A percentile compares a stretch with the other conserved stretches of the same genome.
These are phyloP conservation scores for Euwallacea similis DNA, from an alignment of 1,140 invertebrate genomes.

Conservation along the genomic window DNA sequence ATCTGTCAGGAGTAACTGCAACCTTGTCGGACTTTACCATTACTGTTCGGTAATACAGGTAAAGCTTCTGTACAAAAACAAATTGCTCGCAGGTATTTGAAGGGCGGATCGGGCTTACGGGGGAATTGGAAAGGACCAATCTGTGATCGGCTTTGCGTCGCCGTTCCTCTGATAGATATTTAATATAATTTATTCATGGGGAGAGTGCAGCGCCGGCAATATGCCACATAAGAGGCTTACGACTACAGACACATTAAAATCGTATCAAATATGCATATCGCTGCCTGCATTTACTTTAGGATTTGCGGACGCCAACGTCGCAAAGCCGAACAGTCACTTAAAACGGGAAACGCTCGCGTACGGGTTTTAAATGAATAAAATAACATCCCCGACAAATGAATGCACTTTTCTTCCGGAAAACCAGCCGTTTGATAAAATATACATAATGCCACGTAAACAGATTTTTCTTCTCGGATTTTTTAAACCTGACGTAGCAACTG, in stretches of 20 bases:
- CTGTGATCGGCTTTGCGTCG: conserved; percentile 50
- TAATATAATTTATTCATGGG: conserved; percentile 56
- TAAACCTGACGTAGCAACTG: too few species aligned
- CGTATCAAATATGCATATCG: conserved; percentile 56
- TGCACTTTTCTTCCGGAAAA: too few species aligned
- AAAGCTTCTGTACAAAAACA: too few species aligned
- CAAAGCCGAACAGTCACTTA: conserved; percentile 37
- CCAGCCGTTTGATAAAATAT: too few species aligned
- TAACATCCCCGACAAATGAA: not conserved
- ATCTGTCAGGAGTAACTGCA: too few species aligned
- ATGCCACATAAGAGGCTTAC: conserved; percentile 55
- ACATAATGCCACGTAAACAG: too few species aligned
- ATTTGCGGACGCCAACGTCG: conserved; percentile 39
- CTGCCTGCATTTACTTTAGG: conserved; percentile 50
- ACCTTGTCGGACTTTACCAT: too few species aligned
- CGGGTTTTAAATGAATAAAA: conserved; percentile 4
- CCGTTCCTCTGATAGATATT: conserved; percentile 53
- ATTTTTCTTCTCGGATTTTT: too few species aligned
- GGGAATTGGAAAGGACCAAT: conserved; percentile 51
- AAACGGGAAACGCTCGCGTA: conserved; percentile 1
- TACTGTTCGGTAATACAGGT: too few species aligned
- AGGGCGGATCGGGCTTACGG: conserved; percentile 22
- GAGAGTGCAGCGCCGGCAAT: conserved; percentile 50
- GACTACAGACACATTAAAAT: conserved; percentile 56
- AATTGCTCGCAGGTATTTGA: not conserved